A percentile compares a stretch with the other conserved stretches of the same genome.
Conservation (phyloP, 1,140 invertebrate species). For the Andricus grossulariae region DNA sequence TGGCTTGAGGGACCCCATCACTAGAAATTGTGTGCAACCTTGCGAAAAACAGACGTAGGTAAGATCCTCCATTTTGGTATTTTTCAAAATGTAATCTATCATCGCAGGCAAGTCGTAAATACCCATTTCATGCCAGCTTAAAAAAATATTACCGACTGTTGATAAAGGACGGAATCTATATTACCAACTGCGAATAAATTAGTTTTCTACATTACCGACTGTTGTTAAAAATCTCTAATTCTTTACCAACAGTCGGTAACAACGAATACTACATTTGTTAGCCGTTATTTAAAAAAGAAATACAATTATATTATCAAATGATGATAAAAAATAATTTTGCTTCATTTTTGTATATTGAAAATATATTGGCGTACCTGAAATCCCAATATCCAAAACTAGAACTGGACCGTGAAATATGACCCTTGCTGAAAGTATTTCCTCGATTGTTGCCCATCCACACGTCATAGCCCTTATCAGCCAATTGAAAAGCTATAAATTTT, state of each 20-base stretch:
- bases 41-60: conserved; percentile 82
- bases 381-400: conserved; percentile 83
- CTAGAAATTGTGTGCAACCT: conserved; percentile 71
- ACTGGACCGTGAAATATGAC: conserved; percentile 41
- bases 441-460: conserved; percentile 85
- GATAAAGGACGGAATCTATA: no score
- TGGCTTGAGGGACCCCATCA: no score
- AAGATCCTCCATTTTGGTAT: conserved; percentile 75
- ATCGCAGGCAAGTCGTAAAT: conserved; percentile 82
- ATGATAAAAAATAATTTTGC: no score
- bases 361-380: conserved; percentile 74
- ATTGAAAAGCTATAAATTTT: conserved; percentile 77
- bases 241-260: no score
- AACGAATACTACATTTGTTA: no score
- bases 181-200: no score
- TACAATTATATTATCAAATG: no score
- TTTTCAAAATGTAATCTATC: conserved; percentile 80
- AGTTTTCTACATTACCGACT: no score
- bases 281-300: no score
- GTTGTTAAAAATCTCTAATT: no score
- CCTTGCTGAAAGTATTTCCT: conserved; percentile 79
- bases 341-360: no score
- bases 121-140: conserved; percentile 81
- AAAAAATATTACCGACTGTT: neutral
- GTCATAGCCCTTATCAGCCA: conserved; percentile 84